Evolutionary conservation across 64 coral and sea anemone species (phyloP), one percentile per base, ranked within the genome.

Genomic region (Montipora foliosa): DNA sequence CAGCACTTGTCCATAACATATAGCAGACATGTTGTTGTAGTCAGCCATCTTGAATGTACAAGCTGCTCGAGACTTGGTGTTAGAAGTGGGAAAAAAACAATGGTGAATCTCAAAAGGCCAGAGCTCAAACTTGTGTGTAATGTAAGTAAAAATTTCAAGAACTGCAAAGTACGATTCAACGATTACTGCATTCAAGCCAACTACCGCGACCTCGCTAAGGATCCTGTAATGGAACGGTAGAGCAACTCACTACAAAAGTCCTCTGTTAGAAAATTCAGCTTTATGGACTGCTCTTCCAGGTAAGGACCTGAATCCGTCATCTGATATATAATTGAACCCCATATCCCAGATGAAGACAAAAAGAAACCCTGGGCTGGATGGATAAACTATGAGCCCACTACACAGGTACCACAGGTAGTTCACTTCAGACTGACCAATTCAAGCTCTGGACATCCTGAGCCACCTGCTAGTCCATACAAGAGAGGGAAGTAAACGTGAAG

Each of bases 371-470:
- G 87, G 73, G 67, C 29, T 89, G 87, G 87, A 77, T 77, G 49
- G 72, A 89, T 9, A 89, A 89, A 89, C 59, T 77, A 58, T 47
- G 49, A 1, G 49, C 57, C 44, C 87, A 89, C 49, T 89, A 89
- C 47, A 89, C 74, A 44, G 86, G 87, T 3, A 76, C 71, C 17
- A 24, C 17, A 47, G 87, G 72, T 2, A 89, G 87, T 50, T 89
- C 52, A 55, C 5, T 55, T 55, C 9, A 6, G 52, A 55, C 87
- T 12, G n/a, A 89, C 85, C 19, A 12, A 21, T 55, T 74, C 48
- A 88, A 6, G 52, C 9, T 55, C 52, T 55, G 52, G 52, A 9
- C 52, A 55, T 55, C 52, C 52, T 55, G 78, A 17, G 11, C 49
- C 5, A 47, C 74, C 20, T 47, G 78, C 47, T 21, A 89, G 62